Conservation (phyloP, 2,888 invertebrate species). For the Athalia cordata region DNA sequence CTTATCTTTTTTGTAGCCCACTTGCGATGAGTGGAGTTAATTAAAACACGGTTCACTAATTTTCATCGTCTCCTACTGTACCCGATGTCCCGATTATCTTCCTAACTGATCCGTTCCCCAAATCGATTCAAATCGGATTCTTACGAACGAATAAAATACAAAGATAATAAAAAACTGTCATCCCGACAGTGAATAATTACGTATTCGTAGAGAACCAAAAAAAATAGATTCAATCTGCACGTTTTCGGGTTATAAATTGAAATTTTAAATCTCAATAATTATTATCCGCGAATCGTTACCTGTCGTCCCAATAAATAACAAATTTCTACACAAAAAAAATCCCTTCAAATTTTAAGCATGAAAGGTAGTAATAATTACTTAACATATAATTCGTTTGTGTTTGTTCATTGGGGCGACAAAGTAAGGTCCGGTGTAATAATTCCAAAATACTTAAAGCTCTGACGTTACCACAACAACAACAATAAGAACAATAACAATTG, state of each 20-base stretch:
- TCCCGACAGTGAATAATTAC: neutral
- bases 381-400: neutral
- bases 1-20: slow-evolving; percentile 28
- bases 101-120: neutral
- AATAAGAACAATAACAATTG: neutral
- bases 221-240: slow-evolving; percentile 11
- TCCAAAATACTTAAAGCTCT: neutral
- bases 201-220: neutral
- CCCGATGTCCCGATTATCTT: slow-evolving; percentile 21
- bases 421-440: neutral
- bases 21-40: slow-evolving; percentile 28
- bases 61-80: slow-evolving; percentile 30
- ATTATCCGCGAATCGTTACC: neutral
- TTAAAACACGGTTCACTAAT: slow-evolving; percentile 41
- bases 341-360: neutral
- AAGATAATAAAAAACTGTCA: neutral
- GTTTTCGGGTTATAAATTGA: slow-evolving; percentile 8
- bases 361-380: slow-evolving; percentile 10
- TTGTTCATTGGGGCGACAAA: slow-evolving; percentile 36
- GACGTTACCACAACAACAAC: neutral
- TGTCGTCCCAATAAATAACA: slow-evolving; percentile 14
- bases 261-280: neutral
- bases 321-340: neutral
- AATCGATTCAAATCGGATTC: neutral
- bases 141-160: neutral